Evolutionary conservation across 2,113 vertebrate species (phyloP), one percentile per base, ranked within the genome.

Genomic region (Mastomys natalensis): DNA sequence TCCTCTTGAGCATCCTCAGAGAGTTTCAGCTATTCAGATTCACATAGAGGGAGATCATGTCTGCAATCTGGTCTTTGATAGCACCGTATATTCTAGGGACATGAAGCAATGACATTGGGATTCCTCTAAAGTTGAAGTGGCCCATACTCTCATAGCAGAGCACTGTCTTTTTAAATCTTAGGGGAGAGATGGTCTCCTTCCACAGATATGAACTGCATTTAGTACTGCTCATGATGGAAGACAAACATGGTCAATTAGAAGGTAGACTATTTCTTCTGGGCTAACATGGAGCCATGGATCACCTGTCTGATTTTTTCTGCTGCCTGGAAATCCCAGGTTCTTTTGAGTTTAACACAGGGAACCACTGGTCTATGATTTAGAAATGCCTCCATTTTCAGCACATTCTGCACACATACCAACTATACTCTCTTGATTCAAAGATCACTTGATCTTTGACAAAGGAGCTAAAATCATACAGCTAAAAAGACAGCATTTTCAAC

Each of bases 11-110:
- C n/a, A 74, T 43, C 72, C 72, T 24, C 37, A 37, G 68, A 37
- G 34, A 73, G 19, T 40, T 72, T 16, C 9, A 73, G 70, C 17
- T n/a, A 22, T 73, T 19, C 17, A 73, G 70, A 73, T 8, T 0
- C n/a, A 40, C 3, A n/a, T 1, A 73, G 8, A 40, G 37, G n/a
- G n/a, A 40, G 17, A 16, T 7, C n/a, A 22, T 4, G 1, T 22
- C n/a, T 73, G 8, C 1, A 7, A 73, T n/a, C 19, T 73, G 70
- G n/a, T 19, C 70, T 73, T 73, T 21, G n/a, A 45, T 3, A 45
- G 45, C 45, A 45, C 45, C 45, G 6, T 45, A 45, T 73, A n/a
- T 17, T 73, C 19, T 37, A 4, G n/a, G 72, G 37, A 43, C 21
- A 40, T 22, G 40, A 43, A 73, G 1, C 17, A 73, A 21, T 22